phyloP scores from a whole-genome alignment of 2,113 vertebrate genomes.

The Prolemur simus region DNA sequence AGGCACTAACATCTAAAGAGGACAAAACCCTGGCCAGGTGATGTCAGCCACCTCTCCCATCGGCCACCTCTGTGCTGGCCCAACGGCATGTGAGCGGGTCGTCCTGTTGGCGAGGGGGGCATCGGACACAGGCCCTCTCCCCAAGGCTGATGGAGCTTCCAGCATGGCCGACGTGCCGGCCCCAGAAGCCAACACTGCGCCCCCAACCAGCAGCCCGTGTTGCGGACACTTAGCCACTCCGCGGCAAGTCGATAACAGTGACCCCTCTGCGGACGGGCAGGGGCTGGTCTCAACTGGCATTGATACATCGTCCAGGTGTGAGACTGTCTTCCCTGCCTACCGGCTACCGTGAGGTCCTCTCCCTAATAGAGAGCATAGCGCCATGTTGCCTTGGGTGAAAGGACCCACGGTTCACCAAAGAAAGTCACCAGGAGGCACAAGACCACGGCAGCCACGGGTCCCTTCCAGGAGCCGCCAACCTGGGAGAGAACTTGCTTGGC shows the following conservation, averaged over 20 bases:
- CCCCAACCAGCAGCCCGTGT: neutral
- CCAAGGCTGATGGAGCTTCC: neutral
- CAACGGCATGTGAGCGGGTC: accelerated
- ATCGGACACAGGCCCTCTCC: neutral
- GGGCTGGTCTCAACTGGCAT: accelerated
- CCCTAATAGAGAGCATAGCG: accelerated
- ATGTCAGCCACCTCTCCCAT: neutral
- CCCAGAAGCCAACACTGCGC: too few relatives aligned
- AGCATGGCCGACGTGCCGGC: neutral
- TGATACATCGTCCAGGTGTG: accelerated
- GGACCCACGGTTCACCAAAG: too few relatives aligned
- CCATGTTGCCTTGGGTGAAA: neutral
- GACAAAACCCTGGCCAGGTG: neutral
- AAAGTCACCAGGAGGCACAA: neutral
- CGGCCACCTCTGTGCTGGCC: accelerated
- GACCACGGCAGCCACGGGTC: accelerated
- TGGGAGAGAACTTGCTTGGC: neutral
- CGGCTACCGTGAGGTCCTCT: neutral
- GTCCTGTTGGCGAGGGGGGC: accelerated
- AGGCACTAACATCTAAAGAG: neutral
- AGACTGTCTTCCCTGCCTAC: neutral
- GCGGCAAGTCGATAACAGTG: neutral
- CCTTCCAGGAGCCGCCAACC: neutral
- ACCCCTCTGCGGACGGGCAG: neutral
- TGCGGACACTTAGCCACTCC: neutral